Evolutionary conservation across 2,113 vertebrate species (phyloP), one percentile per base, ranked within the genome.

Genomic region (Willisornis vidua): DNA sequence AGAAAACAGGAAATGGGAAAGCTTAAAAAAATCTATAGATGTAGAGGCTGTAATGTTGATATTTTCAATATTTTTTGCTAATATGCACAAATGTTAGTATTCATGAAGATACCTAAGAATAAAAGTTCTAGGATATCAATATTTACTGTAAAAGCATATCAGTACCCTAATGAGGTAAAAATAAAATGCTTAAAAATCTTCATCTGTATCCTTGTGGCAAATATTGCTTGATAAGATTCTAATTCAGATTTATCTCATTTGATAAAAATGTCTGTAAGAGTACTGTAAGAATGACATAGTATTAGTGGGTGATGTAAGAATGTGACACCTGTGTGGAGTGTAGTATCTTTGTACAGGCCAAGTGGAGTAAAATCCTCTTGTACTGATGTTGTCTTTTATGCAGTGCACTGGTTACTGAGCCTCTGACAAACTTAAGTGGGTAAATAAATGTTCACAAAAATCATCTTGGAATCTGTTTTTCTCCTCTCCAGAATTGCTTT

Each of bases 391-490:
- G 78, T 93, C 59, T 93, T 94, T 79, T 59, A 5, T 85, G 83
- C 61, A 81, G 17, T 71, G 61, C 75, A 78, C 70, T 87, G 87
- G 90, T 97, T 95, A 91, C 85, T 75, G 51, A 96, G 75, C 94
- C 80, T 95, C 35, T 96, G 92, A 76, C 83, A 78, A 94, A 39
- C 90, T 59, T 77, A 57, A 84, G 52, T 81, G 55, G 48, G 39
- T 95, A 97, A 93, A 86, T 78, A 78, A 95, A 92, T 66, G 26
- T 95, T 96, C 75, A 59, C 84, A 76, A 91, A 89, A 58, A 76
- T 62, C 17, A 48, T 49, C 19, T 87, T 92, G 71, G 73, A 87
- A 66, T 89, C 58, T 94, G 66, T 52, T 86, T 70, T 97, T 93
- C 94, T 79, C 71, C 85, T 74, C 78, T 95, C 61, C 35, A 25